phyloP scores from a whole-genome alignment of 1,140 invertebrate species.

The Cyrtorhinus lividipennis region DNA sequence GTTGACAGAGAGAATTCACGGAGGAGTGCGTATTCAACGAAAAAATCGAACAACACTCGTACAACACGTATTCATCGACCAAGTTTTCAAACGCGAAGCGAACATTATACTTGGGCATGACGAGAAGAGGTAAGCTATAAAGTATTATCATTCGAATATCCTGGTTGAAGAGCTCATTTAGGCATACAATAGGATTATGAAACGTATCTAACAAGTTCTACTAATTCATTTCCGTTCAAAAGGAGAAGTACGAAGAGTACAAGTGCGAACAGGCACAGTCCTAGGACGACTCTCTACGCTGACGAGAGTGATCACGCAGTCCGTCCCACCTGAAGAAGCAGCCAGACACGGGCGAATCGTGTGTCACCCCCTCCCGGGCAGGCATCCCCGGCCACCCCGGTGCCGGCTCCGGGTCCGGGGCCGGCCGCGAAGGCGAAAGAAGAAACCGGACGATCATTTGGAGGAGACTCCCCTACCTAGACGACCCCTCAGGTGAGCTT shows the following conservation, averaged over 20 bases:
- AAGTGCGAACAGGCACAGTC: conserved; percentile 3
- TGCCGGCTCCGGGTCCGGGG: conserved; percentile 21
- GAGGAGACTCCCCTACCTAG: background rate
- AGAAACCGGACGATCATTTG: conserved; percentile 7
- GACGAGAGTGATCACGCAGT: conserved; percentile 48
- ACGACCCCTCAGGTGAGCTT: background rate
- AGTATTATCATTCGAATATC: no score
- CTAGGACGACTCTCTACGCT: conserved; percentile 55
- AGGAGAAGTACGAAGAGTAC: conserved; percentile 9
- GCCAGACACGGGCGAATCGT: background rate
- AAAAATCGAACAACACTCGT: conserved; percentile 64
- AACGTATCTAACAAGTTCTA: no score
- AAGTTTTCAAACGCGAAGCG: conserved; percentile 53
- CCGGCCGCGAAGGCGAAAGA: conserved; percentile 7
- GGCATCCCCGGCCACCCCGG: conserved; percentile 14
- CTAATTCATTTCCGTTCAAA: no score
- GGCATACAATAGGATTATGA: no score
- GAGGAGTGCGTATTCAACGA: conserved; percentile 77
- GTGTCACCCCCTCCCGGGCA: background rate
- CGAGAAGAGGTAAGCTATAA: conserved; percentile 40
- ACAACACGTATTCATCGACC: conserved; percentile 67
- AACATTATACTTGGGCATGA: conserved; percentile 59
- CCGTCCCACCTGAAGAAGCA: conserved; percentile 36
- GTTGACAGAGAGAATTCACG: conserved; percentile 61
- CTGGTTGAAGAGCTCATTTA: no score